phyloP scores from a whole-genome alignment of 1,140 invertebrate species.

The Streblospio benedicti region DNA sequence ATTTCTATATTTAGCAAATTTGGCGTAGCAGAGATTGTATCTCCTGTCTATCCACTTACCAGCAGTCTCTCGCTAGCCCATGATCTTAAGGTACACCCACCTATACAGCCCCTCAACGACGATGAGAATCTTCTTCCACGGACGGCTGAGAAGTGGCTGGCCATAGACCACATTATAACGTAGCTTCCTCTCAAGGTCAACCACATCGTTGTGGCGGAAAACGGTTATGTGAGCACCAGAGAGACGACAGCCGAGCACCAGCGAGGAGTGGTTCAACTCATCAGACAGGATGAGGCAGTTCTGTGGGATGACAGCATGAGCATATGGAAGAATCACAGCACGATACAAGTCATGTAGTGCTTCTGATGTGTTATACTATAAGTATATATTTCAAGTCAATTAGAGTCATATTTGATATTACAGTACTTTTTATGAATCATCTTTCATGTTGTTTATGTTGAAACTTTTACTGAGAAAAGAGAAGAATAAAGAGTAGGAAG shows the following conservation, averaged over 20 bases:
- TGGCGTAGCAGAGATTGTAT: no score
- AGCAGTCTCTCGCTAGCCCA: not conserved
- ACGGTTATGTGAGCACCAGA: constrained; percentile 73
- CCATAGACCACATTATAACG: constrained; percentile 67
- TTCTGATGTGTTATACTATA: not conserved
- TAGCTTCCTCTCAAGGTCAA: constrained; percentile 68
- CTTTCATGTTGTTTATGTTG: no score
- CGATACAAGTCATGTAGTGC: not conserved
- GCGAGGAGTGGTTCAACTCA: constrained; percentile 86
- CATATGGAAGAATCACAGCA: not conserved
- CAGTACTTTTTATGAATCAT: no score
- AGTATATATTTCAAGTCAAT: not conserved
- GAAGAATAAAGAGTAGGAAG: no score
- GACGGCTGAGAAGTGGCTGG: constrained; percentile 60
- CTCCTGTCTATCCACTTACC: no score
- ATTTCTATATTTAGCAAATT: no score
- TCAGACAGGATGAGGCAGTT: constrained; percentile 80
- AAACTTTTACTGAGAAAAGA: no score
- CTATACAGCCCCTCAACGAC: constrained; percentile 80
- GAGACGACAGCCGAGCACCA: constrained; percentile 81
- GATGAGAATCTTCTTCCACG: constrained; percentile 84
- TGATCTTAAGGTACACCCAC: constrained; percentile 3
- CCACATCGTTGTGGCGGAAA: constrained; percentile 75
- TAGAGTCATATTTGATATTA: no score
- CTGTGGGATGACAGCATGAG: constrained; percentile 17